phyloP scores from a whole-genome alignment of 2,113 vertebrate species.

The Rattus rattus region DNA sequence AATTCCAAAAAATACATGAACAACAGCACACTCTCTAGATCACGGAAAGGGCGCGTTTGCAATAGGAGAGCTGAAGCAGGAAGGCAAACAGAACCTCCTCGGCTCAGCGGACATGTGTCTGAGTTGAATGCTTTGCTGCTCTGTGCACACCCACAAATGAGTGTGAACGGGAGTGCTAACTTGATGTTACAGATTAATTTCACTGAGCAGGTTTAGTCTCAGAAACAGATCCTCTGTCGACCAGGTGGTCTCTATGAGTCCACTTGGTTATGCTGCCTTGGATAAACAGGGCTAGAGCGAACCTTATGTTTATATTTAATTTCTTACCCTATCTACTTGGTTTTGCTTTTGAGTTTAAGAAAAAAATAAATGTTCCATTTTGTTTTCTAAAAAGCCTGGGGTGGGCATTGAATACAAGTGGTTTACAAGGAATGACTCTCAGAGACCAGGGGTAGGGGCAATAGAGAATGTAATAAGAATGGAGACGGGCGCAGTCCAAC shows the following conservation, averaged over 20 bases:
- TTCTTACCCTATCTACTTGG: neutral
- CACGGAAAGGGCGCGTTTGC: neutral
- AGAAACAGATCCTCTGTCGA: neutral
- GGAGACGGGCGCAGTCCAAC: neutral
- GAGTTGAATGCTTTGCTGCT: neutral
- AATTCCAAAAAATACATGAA: neutral
- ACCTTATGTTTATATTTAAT: conserved; percentile 69
- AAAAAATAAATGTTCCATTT: conserved; percentile 75
- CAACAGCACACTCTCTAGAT: neutral
- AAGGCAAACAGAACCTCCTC: neutral
- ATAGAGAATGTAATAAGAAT: neutral
- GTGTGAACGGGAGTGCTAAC: neutral
- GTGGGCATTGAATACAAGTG: neutral
- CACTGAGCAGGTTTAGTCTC: neutral
- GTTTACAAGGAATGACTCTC: neutral
- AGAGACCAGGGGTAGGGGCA: neutral
- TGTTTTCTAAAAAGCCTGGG: conserved; percentile 55
- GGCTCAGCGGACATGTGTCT: neutral
- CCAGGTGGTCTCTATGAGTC: conserved; percentile 3
- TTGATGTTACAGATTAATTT: neutral
- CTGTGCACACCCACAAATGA: neutral
- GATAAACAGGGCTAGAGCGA: neutral
- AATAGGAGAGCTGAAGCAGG: neutral
- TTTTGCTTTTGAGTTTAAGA: conserved; percentile 58
- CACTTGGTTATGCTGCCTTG: neutral